A percentile compares a stretch with the other conserved stretches of the same genome.
Conservation (phyloP, 2,113 vertebrate species). For the Caranx ignobilis region DNA sequence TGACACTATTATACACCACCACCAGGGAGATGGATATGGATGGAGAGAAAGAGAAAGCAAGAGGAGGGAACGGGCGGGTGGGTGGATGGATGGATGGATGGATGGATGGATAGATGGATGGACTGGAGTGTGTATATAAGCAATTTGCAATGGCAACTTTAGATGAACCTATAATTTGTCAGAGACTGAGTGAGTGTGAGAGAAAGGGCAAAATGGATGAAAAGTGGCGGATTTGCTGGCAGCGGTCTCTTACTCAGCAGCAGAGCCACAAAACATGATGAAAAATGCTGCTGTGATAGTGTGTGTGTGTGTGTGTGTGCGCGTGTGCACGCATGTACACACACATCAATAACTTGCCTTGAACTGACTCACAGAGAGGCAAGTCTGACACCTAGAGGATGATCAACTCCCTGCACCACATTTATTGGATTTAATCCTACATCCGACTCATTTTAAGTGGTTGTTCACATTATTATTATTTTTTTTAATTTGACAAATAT, state of each 20-base stretch:
- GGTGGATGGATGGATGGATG: conserved; percentile 38
- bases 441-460: too few species aligned
- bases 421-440: too few species aligned
- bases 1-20: conserved; percentile 58
- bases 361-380: conserved; percentile 17
- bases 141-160: conserved; percentile 64
- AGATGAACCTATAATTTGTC: conserved; percentile 75
- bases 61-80: conserved; percentile 10
- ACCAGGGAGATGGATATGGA: conserved; percentile 52
- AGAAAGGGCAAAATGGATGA: conserved; percentile 68
- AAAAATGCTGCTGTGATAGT: conserved; percentile 63
- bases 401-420: not conserved
- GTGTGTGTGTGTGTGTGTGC: conserved; percentile 22
- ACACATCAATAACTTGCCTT: conserved; percentile 8
- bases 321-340: conserved; percentile 9
- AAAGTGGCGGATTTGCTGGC: conserved; percentile 67
- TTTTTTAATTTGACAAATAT: too few species aligned
- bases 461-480: too few species aligned
- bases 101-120: conserved; percentile 47
- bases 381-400: conserved; percentile 72
- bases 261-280: conserved; percentile 67
- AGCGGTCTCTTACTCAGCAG: conserved; percentile 78
- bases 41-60: conserved; percentile 38
- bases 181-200: conserved; percentile 67
- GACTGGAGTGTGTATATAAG: conserved; percentile 53